Base-by-base conservation (phyloP, 1,140 invertebrate species). In the Sitophilus oryzae region DNA sequence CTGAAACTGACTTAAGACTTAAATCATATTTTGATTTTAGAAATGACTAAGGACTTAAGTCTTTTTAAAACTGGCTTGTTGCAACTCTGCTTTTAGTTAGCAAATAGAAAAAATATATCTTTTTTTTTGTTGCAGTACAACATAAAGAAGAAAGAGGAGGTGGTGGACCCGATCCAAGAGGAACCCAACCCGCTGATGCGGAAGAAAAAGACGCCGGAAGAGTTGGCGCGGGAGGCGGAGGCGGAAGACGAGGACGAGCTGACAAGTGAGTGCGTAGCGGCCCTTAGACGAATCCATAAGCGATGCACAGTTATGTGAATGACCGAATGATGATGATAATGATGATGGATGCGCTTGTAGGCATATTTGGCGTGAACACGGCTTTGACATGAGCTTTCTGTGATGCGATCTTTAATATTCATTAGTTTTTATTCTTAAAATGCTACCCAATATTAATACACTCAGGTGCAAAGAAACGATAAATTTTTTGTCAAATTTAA, bases 141-240 rank as follows among this genome's bases (percentile, higher is more conserved):
- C 74, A 95, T 98, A 75, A 98, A 97, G 78, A 92, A 91, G 68
- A 93, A 94, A 73, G 91, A 93, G 71, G 79, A 91, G 56, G 82
- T 88, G 60, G 87, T 90, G 67, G 79, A 83, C 52, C 76, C 77
- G 62, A 84, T 81, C 36, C 81, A 83, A 62, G 90, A 93, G 72
- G 88, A 92, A 62, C 86, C 85, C 52, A 93, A 93, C 74, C 91
- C 84, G 43, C 77, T 89, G 68, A 93, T 91, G 93, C 85, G 94
- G 66, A 95, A 94, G 81, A 96, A 96, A 76, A 98, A 97, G 77
- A 96, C 94, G 30, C 93, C 93, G 0, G 95, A 96, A 72, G 94
- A 97, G 73, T 74, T 97, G 56, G 95, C 93, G 34, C 85, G 90
- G 16, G 95, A 97, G 73, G 91, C 92, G 9, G 93, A 95, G 74